Evolutionary conservation across 2,797 vertebrate genomes (phyloP), one percentile per base, ranked within the genome.

Genomic region (Falco biarmicus): DNA sequence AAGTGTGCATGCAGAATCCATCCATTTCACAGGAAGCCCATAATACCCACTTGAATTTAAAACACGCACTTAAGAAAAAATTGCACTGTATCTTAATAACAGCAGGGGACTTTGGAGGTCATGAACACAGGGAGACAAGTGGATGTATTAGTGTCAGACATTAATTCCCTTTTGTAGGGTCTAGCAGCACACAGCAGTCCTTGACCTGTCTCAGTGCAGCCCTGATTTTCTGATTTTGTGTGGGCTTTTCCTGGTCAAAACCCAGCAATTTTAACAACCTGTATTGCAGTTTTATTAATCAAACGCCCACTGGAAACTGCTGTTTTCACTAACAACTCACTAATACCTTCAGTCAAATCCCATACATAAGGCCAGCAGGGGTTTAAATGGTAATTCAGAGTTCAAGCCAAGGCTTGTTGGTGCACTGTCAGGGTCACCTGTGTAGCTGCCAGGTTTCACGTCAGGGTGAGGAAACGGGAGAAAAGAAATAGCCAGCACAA

Each of bases 31-130:
- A 85, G 78, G 68, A 93, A 89, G 78, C 50, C 56, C 50, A 5
- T 85, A 82, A 91, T 87, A 89, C 31, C 87, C 78, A 70, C 87
- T 94, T 92, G 75, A 95, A 91, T 91, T 87, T 79, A 66, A 95
- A 95, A 87, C 66, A 43, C 53, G 76, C 64, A 63, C 87, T 94
- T 68, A 59, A 71, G 60, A 47, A 91, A 87, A 94, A 66, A 84
- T 85, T 91, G 82, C 64, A 32, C 24, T 56, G 78, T 48, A 34
- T 77, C 76, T 91, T 92, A 69, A 70, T 87, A 87, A 83, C 61
- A 83, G 41, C 59, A 78, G 60, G 53, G 50, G 75, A 37, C 56
- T 89, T 65, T 77, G 68, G 85, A 87, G 85, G 79, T 85, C 60
- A 89, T 1, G 20, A 66, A 56, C 39, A 51, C 0, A 0, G 37